A percentile compares a stretch with the other conserved stretches of the same genome.
Conservation (phyloP, 92 coral and sea anemone species). For the Plumapathes pennacea region DNA sequence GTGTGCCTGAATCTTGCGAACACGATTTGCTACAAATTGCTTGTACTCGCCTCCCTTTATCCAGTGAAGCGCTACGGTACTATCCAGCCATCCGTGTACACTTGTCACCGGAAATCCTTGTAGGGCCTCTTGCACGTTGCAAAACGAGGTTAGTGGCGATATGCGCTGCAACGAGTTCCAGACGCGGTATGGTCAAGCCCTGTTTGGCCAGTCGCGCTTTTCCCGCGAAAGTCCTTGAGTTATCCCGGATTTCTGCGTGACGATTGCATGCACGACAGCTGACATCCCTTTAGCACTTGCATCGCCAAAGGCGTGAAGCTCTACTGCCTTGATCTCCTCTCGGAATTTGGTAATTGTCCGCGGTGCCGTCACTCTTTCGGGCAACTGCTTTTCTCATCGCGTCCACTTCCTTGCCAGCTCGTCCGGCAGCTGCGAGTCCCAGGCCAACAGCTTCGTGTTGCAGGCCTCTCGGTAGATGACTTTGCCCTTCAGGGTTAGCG, state of each 20-base stretch:
- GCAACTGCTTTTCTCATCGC: constrained; percentile 37
- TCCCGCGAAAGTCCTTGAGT: constrained; percentile 36
- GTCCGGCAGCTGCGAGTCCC: constrained; percentile 28
- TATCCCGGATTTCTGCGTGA: constrained; percentile 32
- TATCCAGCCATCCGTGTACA: constrained; percentile 47
- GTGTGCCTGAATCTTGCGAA: too few species aligned
- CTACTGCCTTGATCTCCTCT: constrained; percentile 13
- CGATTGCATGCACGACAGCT: constrained; percentile 51
- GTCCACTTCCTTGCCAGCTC: constrained; percentile 4
- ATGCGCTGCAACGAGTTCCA: constrained; percentile 45
- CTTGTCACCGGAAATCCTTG: constrained; percentile 7
- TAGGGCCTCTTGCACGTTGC: constrained; percentile 21
- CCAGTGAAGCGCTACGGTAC: constrained; percentile 55
- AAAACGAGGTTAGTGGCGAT: constrained; percentile 44
- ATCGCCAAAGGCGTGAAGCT: constrained; percentile 47
- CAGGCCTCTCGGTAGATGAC: constrained; percentile 33
- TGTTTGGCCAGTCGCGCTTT: constrained; percentile 41
- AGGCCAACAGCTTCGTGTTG: constrained; percentile 36
- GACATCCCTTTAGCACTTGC: constrained; percentile 27
- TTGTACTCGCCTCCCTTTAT: constrained; percentile 38
- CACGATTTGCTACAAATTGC: too few species aligned
- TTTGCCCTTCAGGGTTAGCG: constrained; percentile 45
- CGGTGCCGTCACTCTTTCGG: constrained; percentile 14
- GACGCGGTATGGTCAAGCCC: constrained; percentile 28
- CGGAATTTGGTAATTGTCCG: constrained; percentile 27